phyloP scores from a whole-genome alignment of 2,797 vertebrate species.

The Paguma larvata region DNA sequence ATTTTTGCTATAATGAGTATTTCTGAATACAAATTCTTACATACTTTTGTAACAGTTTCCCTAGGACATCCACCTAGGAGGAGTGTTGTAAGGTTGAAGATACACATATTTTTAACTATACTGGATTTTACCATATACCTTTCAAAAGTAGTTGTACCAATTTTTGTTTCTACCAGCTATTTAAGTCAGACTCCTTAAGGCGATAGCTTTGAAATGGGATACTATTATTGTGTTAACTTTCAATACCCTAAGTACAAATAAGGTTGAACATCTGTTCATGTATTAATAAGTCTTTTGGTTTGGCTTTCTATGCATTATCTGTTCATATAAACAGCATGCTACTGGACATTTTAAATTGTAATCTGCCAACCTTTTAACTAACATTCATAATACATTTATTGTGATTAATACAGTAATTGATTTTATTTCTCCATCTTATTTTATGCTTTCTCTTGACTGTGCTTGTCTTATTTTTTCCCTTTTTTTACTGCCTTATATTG shows the following conservation, averaged over 20 bases:
- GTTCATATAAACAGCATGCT: background rate
- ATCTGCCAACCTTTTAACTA: background rate
- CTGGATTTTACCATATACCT: constrained; percentile 26
- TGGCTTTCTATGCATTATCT: constrained; percentile 11
- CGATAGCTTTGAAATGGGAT: background rate
- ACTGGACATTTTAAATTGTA: background rate
- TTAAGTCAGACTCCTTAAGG: background rate
- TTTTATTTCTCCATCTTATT: constrained; percentile 28
- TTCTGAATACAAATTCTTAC: background rate
- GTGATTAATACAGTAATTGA: constrained; percentile 21
- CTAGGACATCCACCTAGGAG: background rate
- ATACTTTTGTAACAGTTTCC: background rate
- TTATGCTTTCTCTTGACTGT: constrained; percentile 38
- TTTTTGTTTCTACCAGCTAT: background rate
- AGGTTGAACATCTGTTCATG: background rate
- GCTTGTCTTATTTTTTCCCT: background rate
- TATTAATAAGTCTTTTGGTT: background rate
- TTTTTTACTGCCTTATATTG: constrained; percentile 56
- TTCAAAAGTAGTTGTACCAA: background rate
- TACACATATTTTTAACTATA: background rate
- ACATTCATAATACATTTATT: background rate
- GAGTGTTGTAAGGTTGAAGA: constrained; percentile 6
- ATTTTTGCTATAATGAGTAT: background rate
- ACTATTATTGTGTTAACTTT: background rate
- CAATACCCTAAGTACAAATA: background rate